phyloP scores from a whole-genome alignment of 2,113 vertebrate species.

The Clarias macrocephalus region DNA sequence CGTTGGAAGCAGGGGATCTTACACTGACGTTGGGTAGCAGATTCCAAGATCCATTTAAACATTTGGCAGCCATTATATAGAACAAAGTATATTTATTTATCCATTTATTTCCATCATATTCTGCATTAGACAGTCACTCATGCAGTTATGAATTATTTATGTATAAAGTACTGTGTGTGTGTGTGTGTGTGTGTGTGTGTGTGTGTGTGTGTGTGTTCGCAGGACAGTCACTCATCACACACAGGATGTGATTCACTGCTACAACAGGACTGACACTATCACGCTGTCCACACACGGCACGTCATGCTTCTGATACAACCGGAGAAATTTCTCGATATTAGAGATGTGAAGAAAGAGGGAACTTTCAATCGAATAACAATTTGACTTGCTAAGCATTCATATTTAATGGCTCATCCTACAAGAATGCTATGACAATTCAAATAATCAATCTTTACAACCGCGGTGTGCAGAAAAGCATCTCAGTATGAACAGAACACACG shows the following conservation, averaged over 20 bases:
- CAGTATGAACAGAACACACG: neutral
- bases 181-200: too few species aligned
- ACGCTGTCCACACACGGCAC: neutral
- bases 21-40: too few species aligned
- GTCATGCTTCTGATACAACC: neutral
- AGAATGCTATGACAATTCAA: neutral
- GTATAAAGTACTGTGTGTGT: neutral
- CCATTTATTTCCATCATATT: neutral
- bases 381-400: neutral
- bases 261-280: neutral
- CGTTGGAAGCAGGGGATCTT: neutral
- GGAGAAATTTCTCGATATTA: neutral
- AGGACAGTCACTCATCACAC: neutral
- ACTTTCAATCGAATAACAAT: neutral
- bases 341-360: neutral
- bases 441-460: neutral
- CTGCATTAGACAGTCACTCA: neutral
- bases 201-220: neutral
- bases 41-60: neutral
- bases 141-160: slow-evolving; percentile 2
- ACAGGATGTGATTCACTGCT: neutral
- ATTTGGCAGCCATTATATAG: neutral
- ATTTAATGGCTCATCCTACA: neutral
- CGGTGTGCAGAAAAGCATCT: neutral
- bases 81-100: neutral